Conservation (phyloP, 2,888 invertebrate species). For the Tetramorium bicarinatum region DNA sequence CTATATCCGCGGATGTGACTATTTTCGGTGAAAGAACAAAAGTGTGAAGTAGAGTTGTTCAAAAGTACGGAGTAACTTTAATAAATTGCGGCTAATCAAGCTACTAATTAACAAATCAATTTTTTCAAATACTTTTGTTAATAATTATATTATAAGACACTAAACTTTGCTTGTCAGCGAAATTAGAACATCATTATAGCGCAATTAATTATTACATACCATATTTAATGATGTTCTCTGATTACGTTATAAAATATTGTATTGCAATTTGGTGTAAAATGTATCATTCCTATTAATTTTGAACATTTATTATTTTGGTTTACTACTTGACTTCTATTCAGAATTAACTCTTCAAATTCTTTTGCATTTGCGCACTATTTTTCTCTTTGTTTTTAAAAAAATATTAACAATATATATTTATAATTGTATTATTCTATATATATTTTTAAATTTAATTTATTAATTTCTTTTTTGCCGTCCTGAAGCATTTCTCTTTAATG, state of each 20-base stretch:
- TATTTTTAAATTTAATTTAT: background rate
- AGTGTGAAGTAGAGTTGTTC: background rate
- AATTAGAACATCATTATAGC: conserved; percentile 15
- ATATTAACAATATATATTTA: background rate
- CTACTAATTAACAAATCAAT: background rate
- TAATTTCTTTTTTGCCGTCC: background rate
- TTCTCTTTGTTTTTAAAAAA: background rate
- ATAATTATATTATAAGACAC: background rate
- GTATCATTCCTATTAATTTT: background rate
- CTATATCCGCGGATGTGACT: background rate
- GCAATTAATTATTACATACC: conserved; percentile 17
- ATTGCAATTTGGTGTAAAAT: conserved; percentile 16
- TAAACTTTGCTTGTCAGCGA: background rate
- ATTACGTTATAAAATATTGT: background rate
- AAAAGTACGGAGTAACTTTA: background rate
- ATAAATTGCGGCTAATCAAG: background rate
- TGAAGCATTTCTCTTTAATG: background rate
- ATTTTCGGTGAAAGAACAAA: conserved; percentile 13
- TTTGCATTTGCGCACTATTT: background rate
- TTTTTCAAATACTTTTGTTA: background rate
- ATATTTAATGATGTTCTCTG: background rate
- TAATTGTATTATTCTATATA: background rate
- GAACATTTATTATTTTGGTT: background rate
- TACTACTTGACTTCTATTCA: background rate
- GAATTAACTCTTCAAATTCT: background rate